Conservation (phyloP, 2,113 vertebrate genomes). For the Oxyura jamaicensis region DNA sequence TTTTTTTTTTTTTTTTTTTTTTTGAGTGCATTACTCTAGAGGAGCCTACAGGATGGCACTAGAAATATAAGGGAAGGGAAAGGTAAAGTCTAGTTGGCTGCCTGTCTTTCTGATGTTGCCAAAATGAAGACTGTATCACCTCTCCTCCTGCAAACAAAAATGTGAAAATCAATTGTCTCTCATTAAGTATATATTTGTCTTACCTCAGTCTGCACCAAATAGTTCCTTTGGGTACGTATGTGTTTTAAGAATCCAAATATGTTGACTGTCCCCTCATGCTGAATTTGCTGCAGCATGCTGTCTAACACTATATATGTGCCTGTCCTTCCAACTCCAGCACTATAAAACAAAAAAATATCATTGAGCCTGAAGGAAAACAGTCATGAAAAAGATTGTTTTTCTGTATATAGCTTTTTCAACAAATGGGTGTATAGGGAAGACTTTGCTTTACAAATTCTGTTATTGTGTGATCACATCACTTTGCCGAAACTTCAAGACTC, state of each 20-base stretch:
- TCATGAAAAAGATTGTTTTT: background rate
- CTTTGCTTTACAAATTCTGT: background rate
- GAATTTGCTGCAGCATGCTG: slow-evolving; percentile 95
- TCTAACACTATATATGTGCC: slow-evolving; percentile 96
- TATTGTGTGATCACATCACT: background rate
- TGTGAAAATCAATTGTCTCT: background rate
- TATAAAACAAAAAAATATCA: slow-evolving; percentile 63
- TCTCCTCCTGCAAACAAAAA: background rate
- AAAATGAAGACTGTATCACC: background rate
- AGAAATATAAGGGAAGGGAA: background rate
- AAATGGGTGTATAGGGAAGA: background rate
- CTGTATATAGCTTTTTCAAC: background rate
- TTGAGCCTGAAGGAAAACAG: slow-evolving; percentile 33
- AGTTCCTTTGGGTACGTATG: slow-evolving; percentile 94
- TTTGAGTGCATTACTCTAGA: background rate
- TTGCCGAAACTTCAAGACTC: background rate
- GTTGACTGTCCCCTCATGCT: slow-evolving; percentile 86
- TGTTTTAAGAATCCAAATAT: slow-evolving; percentile 94
- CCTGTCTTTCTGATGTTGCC: background rate
- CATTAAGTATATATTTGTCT: background rate
- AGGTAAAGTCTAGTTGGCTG: background rate
- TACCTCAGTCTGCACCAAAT: slow-evolving; percentile 97
- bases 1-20: background rate
- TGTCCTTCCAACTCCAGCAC: slow-evolving; percentile 93
- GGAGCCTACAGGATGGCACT: background rate